Conservation (phyloP, 2,888 invertebrate species). For the Chrysolina americana region DNA sequence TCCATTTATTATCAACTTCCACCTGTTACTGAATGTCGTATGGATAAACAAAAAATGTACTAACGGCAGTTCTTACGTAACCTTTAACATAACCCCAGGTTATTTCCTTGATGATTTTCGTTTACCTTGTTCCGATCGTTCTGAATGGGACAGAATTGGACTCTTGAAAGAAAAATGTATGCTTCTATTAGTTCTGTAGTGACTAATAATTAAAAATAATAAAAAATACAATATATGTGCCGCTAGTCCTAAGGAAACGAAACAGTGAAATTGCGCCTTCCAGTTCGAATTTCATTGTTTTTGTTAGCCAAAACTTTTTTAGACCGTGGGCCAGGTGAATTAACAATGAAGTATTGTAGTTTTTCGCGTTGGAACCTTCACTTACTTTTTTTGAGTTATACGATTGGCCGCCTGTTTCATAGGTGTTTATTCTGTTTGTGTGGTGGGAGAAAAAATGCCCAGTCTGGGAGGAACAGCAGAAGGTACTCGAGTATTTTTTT, state of each 20-base stretch:
- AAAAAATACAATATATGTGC: constrained; percentile 62
- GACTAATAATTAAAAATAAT: constrained; percentile 60
- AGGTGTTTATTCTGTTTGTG: background rate
- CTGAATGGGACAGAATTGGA: constrained; percentile 47
- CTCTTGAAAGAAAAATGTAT: constrained; percentile 53
- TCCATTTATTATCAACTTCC: background rate
- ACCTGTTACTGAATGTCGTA: constrained; percentile 17
- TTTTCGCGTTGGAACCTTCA: background rate
- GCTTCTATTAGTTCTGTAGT: constrained; percentile 66
- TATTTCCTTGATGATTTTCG: constrained; percentile 41
- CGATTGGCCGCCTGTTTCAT: constrained; percentile 16
- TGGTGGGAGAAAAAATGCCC: background rate
- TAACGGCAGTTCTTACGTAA: constrained; percentile 3
- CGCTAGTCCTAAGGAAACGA: constrained; percentile 59
- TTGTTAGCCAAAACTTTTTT: constrained; percentile 36
- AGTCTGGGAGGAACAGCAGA: background rate
- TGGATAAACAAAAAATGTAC: constrained; percentile 3
- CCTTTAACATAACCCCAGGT: background rate
- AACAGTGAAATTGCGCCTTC: constrained; percentile 31
- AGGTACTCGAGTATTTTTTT: background rate
- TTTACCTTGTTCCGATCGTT: constrained; percentile 50
- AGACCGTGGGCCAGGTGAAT: constrained; percentile 27
- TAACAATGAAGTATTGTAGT: background rate
- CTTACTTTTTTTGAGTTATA: background rate
- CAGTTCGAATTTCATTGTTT: constrained; percentile 31